A percentile compares a stretch with the other conserved stretches of the same genome.
phyloP scores from a whole-genome alignment of 92 coral and sea anemone genomes.

The Muricea muricata region DNA sequence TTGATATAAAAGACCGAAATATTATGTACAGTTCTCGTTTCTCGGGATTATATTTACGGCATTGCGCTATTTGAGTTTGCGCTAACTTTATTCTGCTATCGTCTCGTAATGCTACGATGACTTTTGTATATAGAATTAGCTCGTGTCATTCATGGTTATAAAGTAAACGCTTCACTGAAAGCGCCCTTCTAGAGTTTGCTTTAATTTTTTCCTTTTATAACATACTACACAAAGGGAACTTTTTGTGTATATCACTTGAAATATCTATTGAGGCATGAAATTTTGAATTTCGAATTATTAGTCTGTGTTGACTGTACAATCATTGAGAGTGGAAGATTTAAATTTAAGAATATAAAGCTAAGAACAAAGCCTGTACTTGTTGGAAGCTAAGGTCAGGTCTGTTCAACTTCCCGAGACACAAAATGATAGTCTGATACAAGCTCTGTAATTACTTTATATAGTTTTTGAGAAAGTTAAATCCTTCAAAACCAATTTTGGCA shows the following conservation, averaged over 20 bases:
- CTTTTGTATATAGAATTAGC: neutral
- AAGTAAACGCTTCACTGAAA: conserved; percentile 10
- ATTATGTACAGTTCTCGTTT: neutral
- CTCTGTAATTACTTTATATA: too few species aligned
- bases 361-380: too few species aligned
- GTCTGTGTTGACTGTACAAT: neutral
- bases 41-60: neutral
- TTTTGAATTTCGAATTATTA: neutral
- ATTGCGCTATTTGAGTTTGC: neutral
- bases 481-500: too few species aligned
- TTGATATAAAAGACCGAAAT: neutral
- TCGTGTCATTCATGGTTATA: neutral
- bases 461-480: too few species aligned
- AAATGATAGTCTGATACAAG: too few species aligned
- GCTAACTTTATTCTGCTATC: neutral
- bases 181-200: neutral
- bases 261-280: too few species aligned
- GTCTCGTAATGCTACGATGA: neutral
- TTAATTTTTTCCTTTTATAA: neutral
- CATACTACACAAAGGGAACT: neutral
- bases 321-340: too few species aligned
- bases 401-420: too few species aligned
- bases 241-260: too few species aligned
- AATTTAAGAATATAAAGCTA: too few species aligned
- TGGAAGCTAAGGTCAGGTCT: too few species aligned